Evolutionary conservation across 2,113 vertebrate species (phyloP).

Genomic region (Rhipidura dahli): DNA sequence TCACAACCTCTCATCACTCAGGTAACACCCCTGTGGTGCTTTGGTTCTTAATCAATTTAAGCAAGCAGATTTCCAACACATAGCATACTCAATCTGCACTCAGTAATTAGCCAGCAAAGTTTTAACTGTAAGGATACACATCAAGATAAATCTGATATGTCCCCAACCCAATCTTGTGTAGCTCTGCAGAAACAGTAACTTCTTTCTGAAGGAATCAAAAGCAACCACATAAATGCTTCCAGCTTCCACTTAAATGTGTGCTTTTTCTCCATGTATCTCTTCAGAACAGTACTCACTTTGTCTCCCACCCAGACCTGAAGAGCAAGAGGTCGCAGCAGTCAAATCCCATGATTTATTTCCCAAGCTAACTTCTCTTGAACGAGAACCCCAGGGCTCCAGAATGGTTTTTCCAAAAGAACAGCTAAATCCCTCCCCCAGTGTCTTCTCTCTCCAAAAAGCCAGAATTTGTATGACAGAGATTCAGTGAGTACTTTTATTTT

Average conservation of each 20-base stretch:
- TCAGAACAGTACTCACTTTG: constrained; percentile 39
- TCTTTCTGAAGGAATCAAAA: constrained; percentile 34
- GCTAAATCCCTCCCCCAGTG: background rate
- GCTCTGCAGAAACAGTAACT: constrained; percentile 10
- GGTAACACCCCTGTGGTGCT: background rate
- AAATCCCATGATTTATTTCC: constrained; percentile 22
- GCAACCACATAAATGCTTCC: background rate
- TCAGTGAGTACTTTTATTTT: constrained; percentile 1
- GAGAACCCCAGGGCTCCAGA: background rate
- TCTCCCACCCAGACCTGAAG: constrained; percentile 29
- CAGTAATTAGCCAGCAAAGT: background rate
- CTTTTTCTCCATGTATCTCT: constrained; percentile 11
- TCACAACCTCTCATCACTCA: background rate
- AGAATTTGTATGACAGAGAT: background rate
- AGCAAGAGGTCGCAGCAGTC: constrained; percentile 5
- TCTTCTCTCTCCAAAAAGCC: background rate
- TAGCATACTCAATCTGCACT: background rate
- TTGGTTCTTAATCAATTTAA: background rate
- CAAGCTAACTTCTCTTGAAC: constrained; percentile 1
- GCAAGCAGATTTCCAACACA: background rate
- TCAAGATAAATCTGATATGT: background rate
- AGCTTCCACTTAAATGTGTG: background rate
- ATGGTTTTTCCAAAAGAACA: constrained; percentile 7
- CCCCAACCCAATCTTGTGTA: background rate
- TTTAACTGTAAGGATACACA: background rate